These are phyloP conservation scores for Alitta virens DNA, from an alignment of 2,888 invertebrate genomes.

Conservation along the genomic window DNA sequence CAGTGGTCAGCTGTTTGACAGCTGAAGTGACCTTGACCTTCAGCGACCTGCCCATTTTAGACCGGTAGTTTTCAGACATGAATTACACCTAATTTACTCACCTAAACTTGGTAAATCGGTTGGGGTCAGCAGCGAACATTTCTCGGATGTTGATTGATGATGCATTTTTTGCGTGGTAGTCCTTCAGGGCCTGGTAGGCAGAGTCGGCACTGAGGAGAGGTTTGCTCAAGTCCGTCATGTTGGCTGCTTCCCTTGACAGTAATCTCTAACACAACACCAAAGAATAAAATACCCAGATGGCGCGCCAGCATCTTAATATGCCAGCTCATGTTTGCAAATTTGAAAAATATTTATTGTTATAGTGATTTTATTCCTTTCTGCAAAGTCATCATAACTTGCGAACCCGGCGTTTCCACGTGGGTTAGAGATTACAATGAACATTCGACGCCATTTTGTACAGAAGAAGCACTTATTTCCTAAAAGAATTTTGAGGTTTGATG, in stretches of 20 bases:
- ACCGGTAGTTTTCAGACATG: background rate
- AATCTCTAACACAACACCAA: background rate
- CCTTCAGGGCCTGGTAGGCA: constrained; percentile 41
- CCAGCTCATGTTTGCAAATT: too few relatives aligned
- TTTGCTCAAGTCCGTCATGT: constrained; percentile 19
- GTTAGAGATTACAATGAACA: too few relatives aligned
- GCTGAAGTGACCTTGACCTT: background rate
- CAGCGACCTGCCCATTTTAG: too few relatives aligned
- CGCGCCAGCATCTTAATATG: too few relatives aligned
- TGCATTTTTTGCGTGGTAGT: constrained; percentile 67
- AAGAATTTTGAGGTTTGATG: too few relatives aligned
- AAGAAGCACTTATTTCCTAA: too few relatives aligned
- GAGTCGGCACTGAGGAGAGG: constrained; percentile 34
- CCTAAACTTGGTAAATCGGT: constrained; percentile 88
- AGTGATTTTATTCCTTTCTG: too few relatives aligned
- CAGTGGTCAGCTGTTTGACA: background rate
- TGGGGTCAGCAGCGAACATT: constrained; percentile 76
- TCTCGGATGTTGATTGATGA: constrained; percentile 77
- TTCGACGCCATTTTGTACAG: too few relatives aligned
- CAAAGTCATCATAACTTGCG: too few relatives aligned
- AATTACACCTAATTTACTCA: constrained; percentile 55
- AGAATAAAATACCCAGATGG: background rate
- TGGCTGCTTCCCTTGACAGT: background rate
- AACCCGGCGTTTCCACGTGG: too few relatives aligned
- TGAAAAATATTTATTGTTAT: too few relatives aligned